Base-by-base conservation (phyloP, 2,888 invertebrate species). In the Fragum fragum region DNA sequence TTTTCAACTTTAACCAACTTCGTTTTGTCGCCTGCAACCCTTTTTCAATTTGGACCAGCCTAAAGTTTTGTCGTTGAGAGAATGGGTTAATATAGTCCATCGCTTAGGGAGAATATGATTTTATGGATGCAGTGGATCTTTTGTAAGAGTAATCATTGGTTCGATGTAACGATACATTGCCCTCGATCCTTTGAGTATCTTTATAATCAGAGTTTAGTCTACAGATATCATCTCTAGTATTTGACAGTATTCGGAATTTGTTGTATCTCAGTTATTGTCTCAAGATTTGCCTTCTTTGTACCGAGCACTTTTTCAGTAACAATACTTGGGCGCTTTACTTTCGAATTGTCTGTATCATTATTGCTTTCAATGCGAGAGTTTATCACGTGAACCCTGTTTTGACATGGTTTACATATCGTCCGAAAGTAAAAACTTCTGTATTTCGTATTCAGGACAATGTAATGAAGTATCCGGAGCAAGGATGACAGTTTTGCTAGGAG, bases 201-300 rank as follows among this genome's bases (percentile, higher is more conserved):
- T n/a, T n/a, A n/a, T n/a, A n/a, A n/a, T n/a, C n/a, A n/a, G n/a
- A n/a, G n/a, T n/a, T n/a, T n/a, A n/a, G n/a, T n/a, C n/a, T n/a
- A n/a, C n/a, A n/a, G n/a, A n/a, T n/a, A n/a, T n/a, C n/a, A 9
- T 36, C 5, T 36, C 32, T 36, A 36, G 9, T 36, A 6, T 36
- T 36, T 36, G 32, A 36, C 32, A 36, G 9, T 36, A 9, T 36
- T 36, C 32, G 32, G 32, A 3, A 28, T 23, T 23, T 57, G 57
- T 23, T 57, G 57, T 11, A 66, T 66, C 23, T 66, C 66, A 42
- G 14, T 42, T 0, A 66, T 66, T 39, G 66, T 66, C 23, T 66
- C 42, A 0, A 66, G 42, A 21, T 39, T 66, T 9, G 42, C 57
- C 26, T 26, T 42, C 42, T 42, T 26, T 21, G 32, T 39, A 23